Percentiles rank a stretch among this genome's conserved stretches.
These are phyloP conservation scores for Sceliomorpha sp. DNA, from an alignment of 2,888 invertebrate species.

Conservation along the genomic window DNA sequence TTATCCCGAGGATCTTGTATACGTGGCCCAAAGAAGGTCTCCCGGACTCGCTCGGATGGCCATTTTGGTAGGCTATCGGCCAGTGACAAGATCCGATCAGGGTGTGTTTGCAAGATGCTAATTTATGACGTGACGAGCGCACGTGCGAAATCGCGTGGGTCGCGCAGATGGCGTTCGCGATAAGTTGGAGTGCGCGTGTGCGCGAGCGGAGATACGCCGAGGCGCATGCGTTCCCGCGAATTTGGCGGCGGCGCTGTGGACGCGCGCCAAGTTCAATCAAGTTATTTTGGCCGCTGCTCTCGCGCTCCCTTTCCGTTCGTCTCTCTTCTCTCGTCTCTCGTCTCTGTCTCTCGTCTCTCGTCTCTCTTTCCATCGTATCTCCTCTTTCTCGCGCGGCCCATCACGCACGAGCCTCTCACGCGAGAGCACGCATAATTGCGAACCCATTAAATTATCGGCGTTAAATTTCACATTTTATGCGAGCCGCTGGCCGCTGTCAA, in stretches of 20 bases:
- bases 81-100: constrained; percentile 24
- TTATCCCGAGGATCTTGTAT: constrained; percentile 37
- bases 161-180: constrained; percentile 55
- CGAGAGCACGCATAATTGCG: constrained; percentile 52
- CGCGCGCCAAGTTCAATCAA: constrained; percentile 71
- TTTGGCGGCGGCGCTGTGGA: constrained; percentile 56
- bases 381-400: constrained; percentile 16
- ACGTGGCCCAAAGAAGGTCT: constrained; percentile 20
- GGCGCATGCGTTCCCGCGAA: constrained; percentile 67
- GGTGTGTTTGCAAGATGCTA: constrained; percentile 43
- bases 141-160: constrained; percentile 12
- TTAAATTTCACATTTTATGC: constrained; percentile 69
- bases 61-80: constrained; percentile 45
- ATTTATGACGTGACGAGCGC: constrained; percentile 54
- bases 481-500: constrained; percentile 59
- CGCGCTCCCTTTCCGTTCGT: constrained; percentile 11
- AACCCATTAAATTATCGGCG: constrained; percentile 69
- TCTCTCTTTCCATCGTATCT: constrained; percentile 20
- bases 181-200: constrained; percentile 43
- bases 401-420: constrained; percentile 42
- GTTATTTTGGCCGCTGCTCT: constrained; percentile 16
- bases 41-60: constrained; percentile 10
- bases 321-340: constrained; percentile 4
- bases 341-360: constrained; percentile 5
- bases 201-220: too few relatives aligned